phyloP scores from a whole-genome alignment of 2,797 vertebrate genomes.

The Loriculus beryllinus region DNA sequence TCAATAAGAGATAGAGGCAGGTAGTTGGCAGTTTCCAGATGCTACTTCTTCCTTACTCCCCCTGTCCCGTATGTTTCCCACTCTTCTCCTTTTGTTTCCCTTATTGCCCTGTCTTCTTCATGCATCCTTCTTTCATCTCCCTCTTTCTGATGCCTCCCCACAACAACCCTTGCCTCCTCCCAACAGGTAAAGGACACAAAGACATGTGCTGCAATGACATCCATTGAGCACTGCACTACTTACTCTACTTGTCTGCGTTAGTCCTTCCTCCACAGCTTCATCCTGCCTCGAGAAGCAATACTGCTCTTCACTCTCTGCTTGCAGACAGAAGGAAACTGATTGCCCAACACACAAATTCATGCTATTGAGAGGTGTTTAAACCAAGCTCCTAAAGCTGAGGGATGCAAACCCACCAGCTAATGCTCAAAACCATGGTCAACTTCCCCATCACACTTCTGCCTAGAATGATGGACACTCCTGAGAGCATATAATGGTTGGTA shows the following conservation, averaged over 20 bases:
- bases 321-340: not conserved
- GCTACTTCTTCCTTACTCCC: not conserved
- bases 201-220: not conserved
- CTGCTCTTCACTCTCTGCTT: not conserved
- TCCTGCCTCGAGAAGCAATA: not conserved
- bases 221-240: not conserved
- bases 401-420: not conserved
- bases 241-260: not conserved
- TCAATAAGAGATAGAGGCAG: not conserved
- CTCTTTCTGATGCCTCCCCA: not conserved
- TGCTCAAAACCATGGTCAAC: not conserved
- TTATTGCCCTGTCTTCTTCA: not conserved
- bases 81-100: not conserved
- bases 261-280: not conserved
- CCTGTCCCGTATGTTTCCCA: not conserved
- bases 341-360: not conserved
- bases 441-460: not conserved
- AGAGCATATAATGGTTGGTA: rapidly evolving
- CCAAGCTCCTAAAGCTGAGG: not conserved
- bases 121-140: not conserved
- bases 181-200: not conserved
- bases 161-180: not conserved
- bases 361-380: not conserved
- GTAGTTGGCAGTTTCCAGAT: not conserved
- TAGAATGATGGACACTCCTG: not conserved